Conservation (phyloP, 2,797 vertebrate species). For the Sebastes kiyomatsui region DNA sequence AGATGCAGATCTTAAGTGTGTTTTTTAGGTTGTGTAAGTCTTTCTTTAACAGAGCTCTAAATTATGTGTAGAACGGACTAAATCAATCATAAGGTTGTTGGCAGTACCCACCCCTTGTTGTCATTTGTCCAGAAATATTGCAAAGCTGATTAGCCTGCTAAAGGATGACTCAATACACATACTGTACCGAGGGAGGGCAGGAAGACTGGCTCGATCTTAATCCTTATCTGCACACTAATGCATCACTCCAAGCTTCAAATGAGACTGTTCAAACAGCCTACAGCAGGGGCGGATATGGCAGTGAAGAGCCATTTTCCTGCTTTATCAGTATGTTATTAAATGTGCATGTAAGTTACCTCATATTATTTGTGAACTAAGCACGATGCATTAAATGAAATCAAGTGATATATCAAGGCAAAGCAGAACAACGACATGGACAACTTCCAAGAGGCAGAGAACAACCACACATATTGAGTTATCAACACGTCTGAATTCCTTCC, state of each 20-base stretch:
- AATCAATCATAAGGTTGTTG: not conserved
- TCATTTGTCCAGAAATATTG: constrained; percentile 39
- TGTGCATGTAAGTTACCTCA: not conserved
- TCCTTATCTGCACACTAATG: constrained; percentile 46
- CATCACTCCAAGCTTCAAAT: constrained; percentile 29
- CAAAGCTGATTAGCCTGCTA: constrained; percentile 51
- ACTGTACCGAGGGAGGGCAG: constrained; percentile 35
- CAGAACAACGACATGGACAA: not conserved
- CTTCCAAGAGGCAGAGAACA: not conserved
- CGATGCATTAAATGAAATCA: not conserved
- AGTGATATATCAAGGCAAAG: not conserved
- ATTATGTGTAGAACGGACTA: not conserved
- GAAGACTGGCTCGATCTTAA: constrained; percentile 52
- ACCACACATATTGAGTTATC: not conserved
- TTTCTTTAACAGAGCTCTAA: not conserved
- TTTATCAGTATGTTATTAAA: not conserved
- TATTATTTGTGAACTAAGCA: not conserved
- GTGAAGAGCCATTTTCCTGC: constrained; percentile 1
- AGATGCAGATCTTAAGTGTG: not conserved
- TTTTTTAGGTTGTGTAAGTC: not conserved
- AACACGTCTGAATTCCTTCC: not conserved
- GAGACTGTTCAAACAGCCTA: not conserved
- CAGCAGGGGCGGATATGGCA: not conserved
- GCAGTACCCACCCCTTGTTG: not conserved
- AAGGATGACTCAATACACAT: constrained; percentile 43